A percentile compares a stretch with the other conserved stretches of the same genome.
Conservation (phyloP, 2,888 invertebrate species). For the Drosophila paranaensis region DNA sequence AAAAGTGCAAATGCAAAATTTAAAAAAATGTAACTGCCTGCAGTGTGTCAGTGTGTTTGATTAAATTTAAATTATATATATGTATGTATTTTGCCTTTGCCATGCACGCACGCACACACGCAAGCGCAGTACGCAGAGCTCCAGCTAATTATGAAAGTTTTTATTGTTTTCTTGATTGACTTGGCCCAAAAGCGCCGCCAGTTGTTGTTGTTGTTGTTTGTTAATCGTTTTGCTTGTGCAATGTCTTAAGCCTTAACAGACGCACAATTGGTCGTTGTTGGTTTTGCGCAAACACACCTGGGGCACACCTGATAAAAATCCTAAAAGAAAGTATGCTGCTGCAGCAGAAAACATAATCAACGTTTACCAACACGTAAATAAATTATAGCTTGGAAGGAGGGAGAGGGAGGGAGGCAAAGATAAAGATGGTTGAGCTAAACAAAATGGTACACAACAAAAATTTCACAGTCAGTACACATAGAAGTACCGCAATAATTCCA, state of each 20-base stretch:
- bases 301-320: conserved; percentile 19
- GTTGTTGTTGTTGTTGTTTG: conserved; percentile 23
- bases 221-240: conserved; percentile 61
- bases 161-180: conserved; percentile 48
- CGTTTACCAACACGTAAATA: conserved; percentile 50
- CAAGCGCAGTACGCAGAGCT: conserved; percentile 26
- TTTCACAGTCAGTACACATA: conserved; percentile 71
- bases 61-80: conserved; percentile 39
- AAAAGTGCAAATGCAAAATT: conserved; percentile 62
- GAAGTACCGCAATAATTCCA: conserved; percentile 37
- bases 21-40: conserved; percentile 48
- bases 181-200: conserved; percentile 38
- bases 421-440: conserved; percentile 20
- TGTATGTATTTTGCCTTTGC: not conserved
- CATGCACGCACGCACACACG: conserved; percentile 24
- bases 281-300: conserved; percentile 35
- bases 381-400: conserved; percentile 35
- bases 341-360: conserved; percentile 47
- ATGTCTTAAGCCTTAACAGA: conserved; percentile 35
- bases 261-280: conserved; percentile 33
- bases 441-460: conserved; percentile 62
- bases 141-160: conserved; percentile 78
- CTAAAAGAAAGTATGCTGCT: conserved; percentile 50
- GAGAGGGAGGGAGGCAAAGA: not conserved
- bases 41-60: conserved; percentile 62